Base-by-base conservation (phyloP, 2,888 invertebrate genomes). In the Ophonus ardosiacus region DNA sequence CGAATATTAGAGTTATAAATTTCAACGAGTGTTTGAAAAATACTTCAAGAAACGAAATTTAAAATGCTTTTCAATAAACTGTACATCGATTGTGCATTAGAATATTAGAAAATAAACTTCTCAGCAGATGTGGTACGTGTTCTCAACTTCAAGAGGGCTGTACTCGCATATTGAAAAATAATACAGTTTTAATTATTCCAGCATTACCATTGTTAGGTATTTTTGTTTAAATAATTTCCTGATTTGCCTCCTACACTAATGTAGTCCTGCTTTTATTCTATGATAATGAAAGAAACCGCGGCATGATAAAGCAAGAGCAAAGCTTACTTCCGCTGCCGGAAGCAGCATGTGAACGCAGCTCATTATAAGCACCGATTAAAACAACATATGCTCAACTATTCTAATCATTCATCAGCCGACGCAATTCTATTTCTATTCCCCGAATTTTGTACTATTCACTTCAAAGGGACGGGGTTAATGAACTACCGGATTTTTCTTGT, bases 301-400 rank as follows among this genome's bases (percentile, higher is more conserved):
- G 78, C 43, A 51, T 40, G 65, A 31, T 40, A 56, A 78, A 78
- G 78, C 40, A 78, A 78, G 78, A 51, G 65, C 76, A 76, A 40
- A 57, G 61, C 59, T 15, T 65, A 63, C 61, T 78, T 78, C 78
- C 76, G 78, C 61, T 84, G 84, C 84, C 84, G 84, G 84, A 84
- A 84, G 84, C 84, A 7, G 43, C 78, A 78, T 84, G 84, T 84
- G 84, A 84, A 84, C 78, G 63, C 59, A 51, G 63, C 84, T 84
- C 84, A 84, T 84, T 84, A 84, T 76, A 40, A 61, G 21, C 56
- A 56, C 40, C 43, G 63, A 78, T 78, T 63, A 65, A 59, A 78
- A 61, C 61, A 84, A 84, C 84, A 84, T 31, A 84, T 78, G 84
- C 78, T 78, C 56, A 81, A 80, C 61, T 7, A 38, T 15, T 38